Conservation (phyloP, 2,113 vertebrate genomes). For the Platysternon megacephalum region DNA sequence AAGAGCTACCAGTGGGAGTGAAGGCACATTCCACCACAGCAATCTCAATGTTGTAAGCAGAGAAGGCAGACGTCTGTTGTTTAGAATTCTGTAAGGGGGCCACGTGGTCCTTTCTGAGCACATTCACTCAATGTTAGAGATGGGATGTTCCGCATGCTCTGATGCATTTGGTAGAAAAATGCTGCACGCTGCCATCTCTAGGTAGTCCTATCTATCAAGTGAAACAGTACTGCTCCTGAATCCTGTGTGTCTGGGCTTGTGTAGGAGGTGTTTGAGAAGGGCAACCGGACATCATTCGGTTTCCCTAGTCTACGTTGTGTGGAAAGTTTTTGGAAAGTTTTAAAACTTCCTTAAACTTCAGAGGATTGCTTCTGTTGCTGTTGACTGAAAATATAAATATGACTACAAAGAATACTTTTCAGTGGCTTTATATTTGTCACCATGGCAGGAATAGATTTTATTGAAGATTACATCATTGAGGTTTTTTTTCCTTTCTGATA, state of each 20-base stretch:
- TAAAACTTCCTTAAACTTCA: background rate
- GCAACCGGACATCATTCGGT: background rate
- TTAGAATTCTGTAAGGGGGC: constrained; percentile 51
- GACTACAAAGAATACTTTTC: background rate
- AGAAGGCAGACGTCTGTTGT: constrained; percentile 58
- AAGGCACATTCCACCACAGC: constrained; percentile 34
- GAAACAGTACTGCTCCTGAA: background rate
- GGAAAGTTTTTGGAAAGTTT: background rate
- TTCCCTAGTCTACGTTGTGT: background rate
- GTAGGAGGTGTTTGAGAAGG: background rate
- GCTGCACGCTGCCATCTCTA: background rate
- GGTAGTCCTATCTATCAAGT: background rate
- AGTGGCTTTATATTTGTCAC: background rate
- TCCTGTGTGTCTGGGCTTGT: background rate
- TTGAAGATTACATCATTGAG: background rate
- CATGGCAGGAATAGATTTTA: background rate
- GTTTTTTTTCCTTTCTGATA: background rate
- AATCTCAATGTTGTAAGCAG: background rate
- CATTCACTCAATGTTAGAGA: background rate
- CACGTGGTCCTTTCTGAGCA: background rate
- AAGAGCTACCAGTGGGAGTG: constrained; percentile 65
- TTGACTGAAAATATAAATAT: background rate
- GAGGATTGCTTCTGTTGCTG: background rate
- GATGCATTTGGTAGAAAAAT: background rate
- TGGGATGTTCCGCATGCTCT: background rate